Evolutionary conservation across 1,140 invertebrate species (phyloP).

Genomic region (Drosophila kikkawai): DNA sequence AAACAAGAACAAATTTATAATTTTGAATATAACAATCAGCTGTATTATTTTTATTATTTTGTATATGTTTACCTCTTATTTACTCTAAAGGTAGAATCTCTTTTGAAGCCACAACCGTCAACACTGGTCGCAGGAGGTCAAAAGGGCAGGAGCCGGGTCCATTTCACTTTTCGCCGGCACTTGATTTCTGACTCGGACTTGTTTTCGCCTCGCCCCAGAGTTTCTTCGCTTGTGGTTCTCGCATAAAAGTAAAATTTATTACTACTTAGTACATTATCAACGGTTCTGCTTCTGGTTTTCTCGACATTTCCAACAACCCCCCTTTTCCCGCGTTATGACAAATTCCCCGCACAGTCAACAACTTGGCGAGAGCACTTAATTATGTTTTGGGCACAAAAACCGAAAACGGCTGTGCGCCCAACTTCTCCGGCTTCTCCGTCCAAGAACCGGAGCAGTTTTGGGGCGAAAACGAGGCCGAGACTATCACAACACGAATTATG

Average conservation of each 20-base stretch:
- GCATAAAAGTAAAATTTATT: constrained; percentile 82
- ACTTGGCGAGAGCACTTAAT: constrained; percentile 78
- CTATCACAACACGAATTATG: constrained; percentile 78
- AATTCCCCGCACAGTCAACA: constrained; percentile 67
- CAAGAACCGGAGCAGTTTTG: constrained; percentile 33
- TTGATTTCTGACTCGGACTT: constrained; percentile 67
- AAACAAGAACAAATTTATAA: neutral
- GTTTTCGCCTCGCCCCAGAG: constrained; percentile 46
- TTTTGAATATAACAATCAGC: no score
- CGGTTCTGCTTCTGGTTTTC: constrained; percentile 34
- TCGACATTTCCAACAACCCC: constrained; percentile 2
- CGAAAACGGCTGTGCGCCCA: constrained; percentile 48
- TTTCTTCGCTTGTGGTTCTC: constrained; percentile 64
- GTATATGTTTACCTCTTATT: neutral
- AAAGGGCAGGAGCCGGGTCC: constrained; percentile 23
- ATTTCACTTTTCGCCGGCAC: constrained; percentile 64
- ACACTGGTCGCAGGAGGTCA: constrained; percentile 16
- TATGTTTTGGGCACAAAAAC: constrained; percentile 72
- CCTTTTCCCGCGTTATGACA: constrained; percentile 51
- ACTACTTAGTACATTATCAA: constrained; percentile 75
- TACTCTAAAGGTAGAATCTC: neutral
- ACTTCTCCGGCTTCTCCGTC: constrained; percentile 12
- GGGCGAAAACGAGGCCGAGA: constrained; percentile 61
- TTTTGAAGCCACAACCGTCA: neutral
- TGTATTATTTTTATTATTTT: no score